phyloP scores from a whole-genome alignment of 2,888 invertebrate species.

The Prosapia bicincta region DNA sequence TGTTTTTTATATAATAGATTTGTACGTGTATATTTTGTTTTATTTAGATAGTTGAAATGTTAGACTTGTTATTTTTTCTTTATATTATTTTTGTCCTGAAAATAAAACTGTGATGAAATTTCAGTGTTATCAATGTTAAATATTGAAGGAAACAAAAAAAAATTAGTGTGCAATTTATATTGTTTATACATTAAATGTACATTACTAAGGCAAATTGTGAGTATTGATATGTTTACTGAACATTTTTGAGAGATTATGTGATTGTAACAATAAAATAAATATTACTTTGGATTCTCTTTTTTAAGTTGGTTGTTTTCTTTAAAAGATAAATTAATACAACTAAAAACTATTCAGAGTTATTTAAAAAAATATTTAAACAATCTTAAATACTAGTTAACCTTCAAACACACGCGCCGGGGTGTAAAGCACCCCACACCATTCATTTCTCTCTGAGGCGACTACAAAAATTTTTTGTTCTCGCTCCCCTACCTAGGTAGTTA shows the following conservation, averaged over 20 bases:
- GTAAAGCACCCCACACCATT: too few species aligned
- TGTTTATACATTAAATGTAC: slow-evolving; percentile 26
- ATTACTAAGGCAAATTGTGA: slow-evolving; percentile 15
- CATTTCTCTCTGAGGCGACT: too few species aligned
- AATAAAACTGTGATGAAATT: slow-evolving; percentile 26
- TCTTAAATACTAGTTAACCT: too few species aligned
- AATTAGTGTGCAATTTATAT: slow-evolving; percentile 28
- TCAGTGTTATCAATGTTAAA: slow-evolving; percentile 26
- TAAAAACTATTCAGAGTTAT: too few species aligned
- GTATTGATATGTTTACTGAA: slow-evolving; percentile 18
- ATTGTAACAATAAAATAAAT: slow-evolving; percentile 21
- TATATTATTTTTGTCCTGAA: slow-evolving; percentile 15
- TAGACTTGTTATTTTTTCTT: slow-evolving; percentile 21
- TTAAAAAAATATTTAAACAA: too few species aligned
- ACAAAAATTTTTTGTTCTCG: too few species aligned
- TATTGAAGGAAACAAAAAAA: background rate
- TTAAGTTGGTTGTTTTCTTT: background rate
- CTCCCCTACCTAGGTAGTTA: too few species aligned
- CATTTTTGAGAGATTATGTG: slow-evolving; percentile 11
- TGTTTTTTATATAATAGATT: slow-evolving; percentile 1
- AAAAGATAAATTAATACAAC: background rate
- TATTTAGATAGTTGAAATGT: slow-evolving; percentile 6
- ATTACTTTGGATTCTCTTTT: slow-evolving; percentile 7
- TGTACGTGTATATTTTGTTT: slow-evolving; percentile 4
- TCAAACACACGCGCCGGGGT: too few species aligned